Evolutionary conservation across 2,888 invertebrate genomes (phyloP).

Genomic region (Octodonta nipae): DNA sequence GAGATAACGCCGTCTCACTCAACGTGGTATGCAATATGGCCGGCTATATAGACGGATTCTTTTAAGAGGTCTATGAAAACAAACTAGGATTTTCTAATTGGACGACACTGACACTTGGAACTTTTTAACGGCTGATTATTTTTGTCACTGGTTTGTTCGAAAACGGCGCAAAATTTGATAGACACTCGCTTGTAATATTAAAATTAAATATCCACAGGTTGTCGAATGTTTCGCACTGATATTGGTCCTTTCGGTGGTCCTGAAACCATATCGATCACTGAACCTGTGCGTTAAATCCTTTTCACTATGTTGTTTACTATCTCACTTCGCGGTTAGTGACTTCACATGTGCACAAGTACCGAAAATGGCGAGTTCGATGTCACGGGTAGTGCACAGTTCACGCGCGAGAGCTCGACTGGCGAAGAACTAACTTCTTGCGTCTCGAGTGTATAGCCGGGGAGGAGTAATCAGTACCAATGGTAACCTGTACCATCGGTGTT

Average conservation of each 20-base stretch:
- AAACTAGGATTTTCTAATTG: constrained; percentile 19
- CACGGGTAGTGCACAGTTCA: constrained; percentile 16
- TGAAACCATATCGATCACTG: too few species aligned
- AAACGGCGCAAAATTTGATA: not conserved
- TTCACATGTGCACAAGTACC: constrained; percentile 15
- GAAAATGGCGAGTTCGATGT: too few species aligned
- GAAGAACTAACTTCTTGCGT: constrained; percentile 14
- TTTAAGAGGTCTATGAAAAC: constrained; percentile 24
- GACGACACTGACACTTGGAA: too few species aligned
- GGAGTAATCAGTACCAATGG: constrained; percentile 23
- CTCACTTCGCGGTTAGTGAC: constrained; percentile 13
- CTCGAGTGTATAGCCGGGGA: constrained; percentile 30
- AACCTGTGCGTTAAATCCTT: too few species aligned
- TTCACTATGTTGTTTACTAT: too few species aligned
- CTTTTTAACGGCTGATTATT: too few species aligned
- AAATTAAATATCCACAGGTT: too few species aligned
- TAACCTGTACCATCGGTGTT: constrained; percentile 1
- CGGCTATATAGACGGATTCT: constrained; percentile 29
- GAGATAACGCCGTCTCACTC: constrained; percentile 27
- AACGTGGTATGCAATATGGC: constrained; percentile 39
- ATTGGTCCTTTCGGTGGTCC: too few species aligned
- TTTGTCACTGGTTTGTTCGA: too few species aligned
- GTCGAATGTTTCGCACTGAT: too few species aligned
- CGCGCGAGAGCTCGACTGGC: constrained; percentile 32
- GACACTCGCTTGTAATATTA: not conserved